A percentile compares a stretch with the other conserved stretches of the same genome.
Evolutionary conservation across 1,140 invertebrate genomes (phyloP).

Genomic region (Mactra quadrangularis): DNA sequence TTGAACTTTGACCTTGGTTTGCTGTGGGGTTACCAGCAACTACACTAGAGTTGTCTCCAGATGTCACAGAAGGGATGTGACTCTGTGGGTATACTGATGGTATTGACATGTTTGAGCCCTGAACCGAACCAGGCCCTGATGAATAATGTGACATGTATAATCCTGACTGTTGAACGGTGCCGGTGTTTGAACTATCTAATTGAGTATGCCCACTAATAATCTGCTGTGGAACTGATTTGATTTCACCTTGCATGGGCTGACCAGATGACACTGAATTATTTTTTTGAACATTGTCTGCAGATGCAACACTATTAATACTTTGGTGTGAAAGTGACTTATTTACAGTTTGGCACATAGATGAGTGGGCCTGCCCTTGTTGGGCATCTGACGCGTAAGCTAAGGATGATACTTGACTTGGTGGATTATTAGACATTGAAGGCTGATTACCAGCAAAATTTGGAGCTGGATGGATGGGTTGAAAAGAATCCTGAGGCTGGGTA

Average conservation of each 20-base stretch:
- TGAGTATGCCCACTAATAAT: conserved; percentile 13
- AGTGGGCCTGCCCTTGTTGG: background rate
- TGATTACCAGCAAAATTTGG: conserved; percentile 47
- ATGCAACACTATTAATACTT: conserved; percentile 55
- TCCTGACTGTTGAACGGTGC: conserved; percentile 25
- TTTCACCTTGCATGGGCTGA: conserved; percentile 28
- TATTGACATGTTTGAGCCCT: conserved; percentile 23
- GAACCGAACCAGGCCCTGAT: conserved; percentile 21
- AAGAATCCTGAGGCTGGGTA: conserved; percentile 32
- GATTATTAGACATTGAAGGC: conserved; percentile 13
- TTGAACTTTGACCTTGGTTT: conserved; percentile 39
- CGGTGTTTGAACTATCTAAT: conserved; percentile 30
- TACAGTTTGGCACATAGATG: conserved; percentile 52
- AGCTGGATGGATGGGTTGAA: conserved; percentile 62
- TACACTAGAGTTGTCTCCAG: background rate
- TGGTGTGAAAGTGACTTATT: conserved; percentile 58
- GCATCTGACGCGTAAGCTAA: conserved; percentile 20
- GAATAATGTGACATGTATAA: conserved; percentile 44
- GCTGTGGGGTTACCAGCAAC: conserved; percentile 1
- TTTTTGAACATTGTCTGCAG: conserved; percentile 23
- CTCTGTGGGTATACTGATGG: conserved; percentile 33
- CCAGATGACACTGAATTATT: conserved; percentile 32
- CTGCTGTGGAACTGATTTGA: background rate
- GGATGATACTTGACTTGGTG: conserved; percentile 35
- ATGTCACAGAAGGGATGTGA: conserved; percentile 6